Percentiles rank a stretch among this genome's conserved stretches.
These are phyloP conservation scores for Schrankia costaestrigalis DNA, from an alignment of 2,888 invertebrate species.

Conservation along the genomic window DNA sequence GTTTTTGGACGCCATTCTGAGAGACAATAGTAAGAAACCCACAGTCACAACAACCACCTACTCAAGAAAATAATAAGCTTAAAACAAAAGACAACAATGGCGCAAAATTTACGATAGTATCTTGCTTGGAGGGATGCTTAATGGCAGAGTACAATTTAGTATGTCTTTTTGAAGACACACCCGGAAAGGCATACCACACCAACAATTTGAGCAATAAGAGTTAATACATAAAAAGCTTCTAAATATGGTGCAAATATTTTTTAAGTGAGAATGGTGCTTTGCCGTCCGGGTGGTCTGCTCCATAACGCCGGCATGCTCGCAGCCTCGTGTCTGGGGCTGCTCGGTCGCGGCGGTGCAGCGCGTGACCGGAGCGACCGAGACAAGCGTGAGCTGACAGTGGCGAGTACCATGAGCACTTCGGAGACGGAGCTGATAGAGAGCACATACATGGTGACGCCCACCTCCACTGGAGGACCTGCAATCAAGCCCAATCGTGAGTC, in stretches of 20 bases:
- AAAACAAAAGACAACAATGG: slow-evolving; percentile 56
- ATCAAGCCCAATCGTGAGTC: slow-evolving; percentile 78
- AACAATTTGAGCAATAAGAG: slow-evolving; percentile 13
- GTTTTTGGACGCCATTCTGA: slow-evolving; percentile 41
- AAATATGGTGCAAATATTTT: not conserved
- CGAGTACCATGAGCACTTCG: slow-evolving; percentile 97
- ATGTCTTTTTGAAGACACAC: slow-evolving; percentile 53
- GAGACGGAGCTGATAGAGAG: slow-evolving; percentile 98
- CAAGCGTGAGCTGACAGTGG: slow-evolving; percentile 75
- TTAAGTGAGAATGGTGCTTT: slow-evolving; percentile 36
- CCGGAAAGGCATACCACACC: slow-evolving; percentile 52
- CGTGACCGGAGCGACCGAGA: slow-evolving; percentile 64
- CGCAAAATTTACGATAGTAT: slow-evolving; percentile 51
- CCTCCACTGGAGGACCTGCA: slow-evolving; percentile 98
- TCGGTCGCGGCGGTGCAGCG: slow-evolving; percentile 68
- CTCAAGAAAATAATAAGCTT: slow-evolving; percentile 66
- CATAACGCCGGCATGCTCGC: slow-evolving; percentile 78
- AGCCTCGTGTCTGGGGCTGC: slow-evolving; percentile 80
- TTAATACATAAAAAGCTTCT: slow-evolving; percentile 2
- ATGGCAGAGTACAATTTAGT: slow-evolving; percentile 54
- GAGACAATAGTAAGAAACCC: slow-evolving; percentile 52
- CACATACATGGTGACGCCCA: slow-evolving; percentile 99
- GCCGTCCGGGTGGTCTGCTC: slow-evolving; percentile 64
- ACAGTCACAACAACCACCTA: slow-evolving; percentile 64
- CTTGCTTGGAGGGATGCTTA: slow-evolving; percentile 55